Evolutionary conservation across 2,797 vertebrate genomes (phyloP), one percentile per base, ranked within the genome.

Genomic region (Xenopus petersii): DNA sequence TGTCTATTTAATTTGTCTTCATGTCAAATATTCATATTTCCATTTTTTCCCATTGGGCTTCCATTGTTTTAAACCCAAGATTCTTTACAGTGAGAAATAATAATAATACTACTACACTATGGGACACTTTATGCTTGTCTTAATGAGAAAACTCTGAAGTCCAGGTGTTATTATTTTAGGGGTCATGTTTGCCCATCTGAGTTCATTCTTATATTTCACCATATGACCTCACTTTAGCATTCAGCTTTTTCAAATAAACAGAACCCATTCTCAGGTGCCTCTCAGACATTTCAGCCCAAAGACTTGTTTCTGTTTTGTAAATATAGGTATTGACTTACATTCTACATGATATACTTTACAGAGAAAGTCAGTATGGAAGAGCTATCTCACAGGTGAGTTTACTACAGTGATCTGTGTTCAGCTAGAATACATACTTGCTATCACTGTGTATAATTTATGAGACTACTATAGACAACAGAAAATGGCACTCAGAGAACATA

Each of bases 21-120:
- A 66, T 70, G 60, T 70, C 49, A 17, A 69, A 17, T 75, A 71
- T 86, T 79, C 61, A 0, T 0, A 80, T 76, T 64, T 58, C 59
- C 71, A 16, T 64, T 82, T 75, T 16, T 67, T 75, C 81, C 71
- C 42, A 79, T 72, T 68, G 61, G 80, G 81, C 81, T 88, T 87
- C 83, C 80, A 74, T 82, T 67, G 75, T 75, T 46, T 55, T 12
- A 69, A 81, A 67, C 71, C 4, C 6, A 42, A 3, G 4, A 9
- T 42, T 42, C 36, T 56, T 56, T 16, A 17, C 55, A 56, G 15
- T 56, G 16, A 17, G 16, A 56, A 16, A 56, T 17, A 56, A 16
- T 17, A 21, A 21, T 21, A 21, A 21, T 21, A 15, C 2, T n/a
- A 56, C 49, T 17, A 56, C 16, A n/a, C 21, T 51, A 12, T 51